A percentile compares a stretch with the other conserved stretches of the same genome.
phyloP scores from a whole-genome alignment of 2,888 invertebrate genomes.

The Lamellibrachia satsuma region DNA sequence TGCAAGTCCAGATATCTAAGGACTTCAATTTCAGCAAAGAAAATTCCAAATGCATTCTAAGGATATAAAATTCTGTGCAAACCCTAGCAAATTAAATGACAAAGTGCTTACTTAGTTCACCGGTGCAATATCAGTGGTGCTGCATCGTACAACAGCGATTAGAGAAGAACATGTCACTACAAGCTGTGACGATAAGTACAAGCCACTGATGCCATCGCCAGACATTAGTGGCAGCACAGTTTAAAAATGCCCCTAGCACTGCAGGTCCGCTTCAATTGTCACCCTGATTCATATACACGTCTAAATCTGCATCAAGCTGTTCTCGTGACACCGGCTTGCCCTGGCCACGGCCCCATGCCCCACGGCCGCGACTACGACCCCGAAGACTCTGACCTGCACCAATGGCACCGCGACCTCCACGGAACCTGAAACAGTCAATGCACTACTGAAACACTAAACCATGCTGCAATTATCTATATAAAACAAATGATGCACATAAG shows the following conservation, averaged over 20 bases:
- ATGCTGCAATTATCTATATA: neutral
- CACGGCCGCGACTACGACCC: neutral
- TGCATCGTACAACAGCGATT: neutral
- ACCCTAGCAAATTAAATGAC: neutral
- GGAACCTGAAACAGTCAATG: neutral
- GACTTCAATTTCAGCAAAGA: neutral
- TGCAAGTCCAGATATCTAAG: no score
- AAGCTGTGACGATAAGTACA: neutral
- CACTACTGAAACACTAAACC: no score
- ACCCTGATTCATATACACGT: neutral
- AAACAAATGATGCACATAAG: neutral
- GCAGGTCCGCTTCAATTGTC: neutral
- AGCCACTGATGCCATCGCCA: neutral
- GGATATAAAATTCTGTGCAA: neutral
- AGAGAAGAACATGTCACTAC: neutral
- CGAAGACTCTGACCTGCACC: neutral
- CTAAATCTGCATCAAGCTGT: neutral
- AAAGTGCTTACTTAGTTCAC: conserved; percentile 1
- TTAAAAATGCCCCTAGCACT: neutral
- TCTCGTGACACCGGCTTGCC: neutral
- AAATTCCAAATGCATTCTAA: conserved; percentile 1
- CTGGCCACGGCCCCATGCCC: neutral
- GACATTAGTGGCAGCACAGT: neutral
- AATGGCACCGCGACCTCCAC: neutral
- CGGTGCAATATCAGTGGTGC: neutral